Evolutionary conservation across 2,888 invertebrate genomes (phyloP), one percentile per base, ranked within the genome.

Genomic region (Tetragonula carbonaria): DNA sequence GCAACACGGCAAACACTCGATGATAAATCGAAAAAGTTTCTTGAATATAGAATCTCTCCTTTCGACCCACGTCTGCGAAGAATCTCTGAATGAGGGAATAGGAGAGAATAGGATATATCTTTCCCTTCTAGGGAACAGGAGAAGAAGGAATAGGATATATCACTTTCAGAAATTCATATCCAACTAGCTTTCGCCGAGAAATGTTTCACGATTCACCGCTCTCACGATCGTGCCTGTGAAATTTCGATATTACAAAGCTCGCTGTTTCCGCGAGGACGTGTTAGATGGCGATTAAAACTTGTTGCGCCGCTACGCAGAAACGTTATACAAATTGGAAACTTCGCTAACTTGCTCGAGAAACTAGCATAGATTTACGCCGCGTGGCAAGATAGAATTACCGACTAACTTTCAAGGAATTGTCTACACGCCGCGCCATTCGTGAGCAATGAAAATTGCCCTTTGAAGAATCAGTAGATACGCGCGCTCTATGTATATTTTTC

Each of bases 21-120:
- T 81, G 86, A 86, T 86, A 78, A 82, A 85, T 87, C 80, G 86
- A 87, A 79, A 87, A 87, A 87, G 74, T 87, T 87, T 73, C 70
- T 51, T 53, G 77, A 74, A 84, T 77, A 75, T 85, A 77, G 77
- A 78, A 57, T 23, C 63, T 53, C 50, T 62, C 28, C 16, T 11
- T 8, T 23, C 13, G 16, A 6, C 21, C 5, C 53, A 1, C 13
- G 53, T 28, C 53, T 28, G 11, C 38, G 38, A 16, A 18, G 51
- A 50, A 66, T 68, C 67, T 33, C 33, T 3, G 33, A 33, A 33
- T 33, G 33, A 33, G 33, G 33, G 33, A 33, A 33, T 33, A 33
- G 33, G 21, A 57, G 45, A 51, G 45, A 66, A 74, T 33, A 18
- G 45, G 57, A 33, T 63, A 71, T 57, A 57, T 45, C 28, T 2